These are phyloP conservation scores for Fukomys damarensis DNA, from an alignment of 2,113 vertebrate species.

Conservation along the genomic window DNA sequence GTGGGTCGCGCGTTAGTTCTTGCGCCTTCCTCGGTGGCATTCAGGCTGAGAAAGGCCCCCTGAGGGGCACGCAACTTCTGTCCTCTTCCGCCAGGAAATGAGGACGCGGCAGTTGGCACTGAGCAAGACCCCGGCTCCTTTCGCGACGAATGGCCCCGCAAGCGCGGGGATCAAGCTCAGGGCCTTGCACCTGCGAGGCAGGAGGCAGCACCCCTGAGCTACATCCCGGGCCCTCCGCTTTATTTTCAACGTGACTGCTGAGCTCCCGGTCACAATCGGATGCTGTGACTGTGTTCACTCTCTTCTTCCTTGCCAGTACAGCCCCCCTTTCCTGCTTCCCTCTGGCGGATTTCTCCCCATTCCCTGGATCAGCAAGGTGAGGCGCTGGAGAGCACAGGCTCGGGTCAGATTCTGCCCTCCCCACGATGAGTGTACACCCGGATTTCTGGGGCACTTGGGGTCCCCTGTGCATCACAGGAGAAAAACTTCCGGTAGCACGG, in stretches of 20 bases:
- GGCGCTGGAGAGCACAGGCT: background rate
- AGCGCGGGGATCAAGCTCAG: too few species aligned
- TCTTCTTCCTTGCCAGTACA: background rate
- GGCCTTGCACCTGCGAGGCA: too few species aligned
- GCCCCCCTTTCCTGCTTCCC: background rate
- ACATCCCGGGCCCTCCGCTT: too few species aligned
- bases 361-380: background rate
- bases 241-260: background rate
- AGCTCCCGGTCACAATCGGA: background rate
- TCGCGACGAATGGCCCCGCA: background rate
- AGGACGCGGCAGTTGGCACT: background rate
- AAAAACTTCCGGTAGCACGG: background rate
- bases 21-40: background rate
- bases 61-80: too few species aligned
- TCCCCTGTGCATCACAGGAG: background rate
- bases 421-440: background rate
- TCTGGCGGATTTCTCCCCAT: background rate
- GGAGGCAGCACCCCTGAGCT: too few species aligned
- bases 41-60: background rate
- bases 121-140: background rate
- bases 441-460: background rate
- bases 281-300: background rate
- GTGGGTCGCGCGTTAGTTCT: background rate
- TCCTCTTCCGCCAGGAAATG: conserved; percentile 8
- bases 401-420: background rate